A percentile compares a stretch with the other conserved stretches of the same genome.
Conservation (phyloP, 2,888 invertebrate genomes). For the Sarcophaga caerulescens region DNA sequence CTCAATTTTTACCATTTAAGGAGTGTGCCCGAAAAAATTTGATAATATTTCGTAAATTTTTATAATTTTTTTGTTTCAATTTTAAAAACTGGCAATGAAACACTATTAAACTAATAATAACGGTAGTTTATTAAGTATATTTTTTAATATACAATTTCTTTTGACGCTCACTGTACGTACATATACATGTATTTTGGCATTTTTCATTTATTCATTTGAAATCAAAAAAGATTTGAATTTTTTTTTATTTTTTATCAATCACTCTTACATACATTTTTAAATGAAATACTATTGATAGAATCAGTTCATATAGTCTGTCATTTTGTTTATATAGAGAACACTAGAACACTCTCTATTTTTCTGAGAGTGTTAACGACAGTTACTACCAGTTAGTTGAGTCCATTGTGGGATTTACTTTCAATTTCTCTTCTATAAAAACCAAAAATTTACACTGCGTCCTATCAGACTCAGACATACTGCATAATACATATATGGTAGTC, state of each 20-base stretch:
- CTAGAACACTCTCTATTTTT: constrained; percentile 5
- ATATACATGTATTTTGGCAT: no score
- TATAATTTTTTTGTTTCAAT: no score
- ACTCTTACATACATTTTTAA: neutral
- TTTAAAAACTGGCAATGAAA: no score
- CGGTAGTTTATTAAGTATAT: no score
- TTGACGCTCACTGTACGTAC: no score
- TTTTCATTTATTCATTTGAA: no score
- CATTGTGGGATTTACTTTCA: neutral
- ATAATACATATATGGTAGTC: neutral
- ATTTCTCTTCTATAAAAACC: neutral
- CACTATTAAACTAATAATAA: no score
- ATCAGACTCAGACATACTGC: neutral
- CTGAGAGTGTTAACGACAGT: constrained; percentile 10
- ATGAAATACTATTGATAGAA: constrained; percentile 15
- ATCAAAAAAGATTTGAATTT: neutral
- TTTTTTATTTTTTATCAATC: neutral
- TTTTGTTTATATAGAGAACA: neutral
- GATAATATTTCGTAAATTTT: no score
- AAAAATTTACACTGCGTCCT: neutral
- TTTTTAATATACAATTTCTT: neutral
- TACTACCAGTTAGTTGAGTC: constrained; percentile 3
- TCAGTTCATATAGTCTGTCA: constrained; percentile 30
- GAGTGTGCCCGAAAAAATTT: no score
- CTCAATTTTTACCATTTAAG: no score